A percentile compares a stretch with the other conserved stretches of the same genome.
Evolutionary conservation across 1,140 invertebrate species (phyloP).

Genomic region (Neoseiulus cucumeris): DNA sequence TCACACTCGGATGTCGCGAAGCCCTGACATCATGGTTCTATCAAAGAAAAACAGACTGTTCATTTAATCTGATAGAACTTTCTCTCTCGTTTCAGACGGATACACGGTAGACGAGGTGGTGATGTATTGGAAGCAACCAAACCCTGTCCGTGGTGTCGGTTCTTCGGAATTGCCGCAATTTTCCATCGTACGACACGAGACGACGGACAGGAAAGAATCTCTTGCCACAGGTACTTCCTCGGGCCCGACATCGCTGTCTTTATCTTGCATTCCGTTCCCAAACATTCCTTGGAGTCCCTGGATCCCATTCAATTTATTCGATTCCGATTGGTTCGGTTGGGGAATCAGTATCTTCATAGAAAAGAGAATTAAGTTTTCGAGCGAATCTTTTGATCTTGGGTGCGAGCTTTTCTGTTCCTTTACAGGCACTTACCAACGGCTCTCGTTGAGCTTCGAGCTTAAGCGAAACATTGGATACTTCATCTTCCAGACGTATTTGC

Average conservation of each 20-base stretch:
- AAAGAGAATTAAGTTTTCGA: too few relatives aligned
- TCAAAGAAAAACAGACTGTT: too few relatives aligned
- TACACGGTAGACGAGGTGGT: constrained; percentile 88
- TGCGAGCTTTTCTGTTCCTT: constrained; percentile 11
- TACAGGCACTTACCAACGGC: constrained; percentile 51
- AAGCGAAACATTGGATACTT: constrained; percentile 60
- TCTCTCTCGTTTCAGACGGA: constrained; percentile 50
- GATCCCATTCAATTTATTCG: too few relatives aligned
- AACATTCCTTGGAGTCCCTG: too few relatives aligned
- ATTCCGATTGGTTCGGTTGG: too few relatives aligned
- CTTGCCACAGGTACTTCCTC: constrained; percentile 52
- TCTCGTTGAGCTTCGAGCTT: constrained; percentile 64
- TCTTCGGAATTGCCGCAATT: constrained; percentile 87
- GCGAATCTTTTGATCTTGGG: background rate
- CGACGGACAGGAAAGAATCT: constrained; percentile 61
- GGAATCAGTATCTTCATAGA: too few relatives aligned
- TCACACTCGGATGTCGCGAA: too few relatives aligned
- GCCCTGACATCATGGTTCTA: too few relatives aligned
- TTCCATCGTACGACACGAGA: constrained; percentile 77
- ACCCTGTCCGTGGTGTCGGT: constrained; percentile 72
- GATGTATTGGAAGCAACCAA: constrained; percentile 72
- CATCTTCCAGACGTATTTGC: constrained; percentile 59
- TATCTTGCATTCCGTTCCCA: too few relatives aligned
- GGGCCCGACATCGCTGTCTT: too few relatives aligned
- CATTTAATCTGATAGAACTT: too few relatives aligned